Percentiles rank a stretch among this genome's conserved stretches.
phyloP scores from a whole-genome alignment of 2,113 vertebrate genomes.

The Trogon melanurus region DNA sequence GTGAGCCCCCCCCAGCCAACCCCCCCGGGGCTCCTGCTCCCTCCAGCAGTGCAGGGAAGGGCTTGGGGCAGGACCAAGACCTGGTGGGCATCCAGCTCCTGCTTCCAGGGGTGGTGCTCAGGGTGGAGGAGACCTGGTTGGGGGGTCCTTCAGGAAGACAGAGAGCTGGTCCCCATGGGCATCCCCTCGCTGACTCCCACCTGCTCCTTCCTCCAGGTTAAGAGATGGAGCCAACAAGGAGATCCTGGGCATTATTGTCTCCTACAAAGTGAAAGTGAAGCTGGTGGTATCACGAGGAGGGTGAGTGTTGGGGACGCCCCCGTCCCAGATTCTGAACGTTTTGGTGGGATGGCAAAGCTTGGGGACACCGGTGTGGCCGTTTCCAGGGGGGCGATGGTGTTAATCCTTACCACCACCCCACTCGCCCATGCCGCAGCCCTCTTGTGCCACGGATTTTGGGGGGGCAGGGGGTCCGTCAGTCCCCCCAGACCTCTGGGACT shows the following conservation, averaged over 20 bases:
- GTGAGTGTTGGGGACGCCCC: conserved; percentile 73
- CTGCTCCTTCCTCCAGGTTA: conserved; percentile 74
- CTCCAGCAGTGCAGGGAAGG: fast-evolving
- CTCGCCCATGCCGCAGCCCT: not conserved
- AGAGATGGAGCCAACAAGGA: conserved; percentile 93
- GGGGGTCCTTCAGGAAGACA: not conserved
- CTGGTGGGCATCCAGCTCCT: not conserved
- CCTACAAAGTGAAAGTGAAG: conserved; percentile 98
- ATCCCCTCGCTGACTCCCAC: not conserved
- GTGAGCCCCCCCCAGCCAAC: conserved; percentile 73
- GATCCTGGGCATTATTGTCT: conserved; percentile 95
- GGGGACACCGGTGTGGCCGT: too few relatives aligned
- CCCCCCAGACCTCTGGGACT: not conserved
- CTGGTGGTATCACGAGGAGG: conserved; percentile 95
- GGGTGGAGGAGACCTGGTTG: not conserved
- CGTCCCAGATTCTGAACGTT: too few relatives aligned
- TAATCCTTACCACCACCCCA: too few relatives aligned
- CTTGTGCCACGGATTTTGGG: not conserved
- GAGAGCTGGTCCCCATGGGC: not conserved
- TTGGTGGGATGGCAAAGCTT: too few relatives aligned
- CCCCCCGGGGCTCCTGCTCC: not conserved
- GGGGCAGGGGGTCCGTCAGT: not conserved
- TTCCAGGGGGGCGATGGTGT: too few relatives aligned
- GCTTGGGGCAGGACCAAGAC: not conserved
- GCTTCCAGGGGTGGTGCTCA: not conserved